These are phyloP conservation scores for Berghia stephanieae DNA, from an alignment of 1,140 invertebrate genomes.

Conservation along the genomic window DNA sequence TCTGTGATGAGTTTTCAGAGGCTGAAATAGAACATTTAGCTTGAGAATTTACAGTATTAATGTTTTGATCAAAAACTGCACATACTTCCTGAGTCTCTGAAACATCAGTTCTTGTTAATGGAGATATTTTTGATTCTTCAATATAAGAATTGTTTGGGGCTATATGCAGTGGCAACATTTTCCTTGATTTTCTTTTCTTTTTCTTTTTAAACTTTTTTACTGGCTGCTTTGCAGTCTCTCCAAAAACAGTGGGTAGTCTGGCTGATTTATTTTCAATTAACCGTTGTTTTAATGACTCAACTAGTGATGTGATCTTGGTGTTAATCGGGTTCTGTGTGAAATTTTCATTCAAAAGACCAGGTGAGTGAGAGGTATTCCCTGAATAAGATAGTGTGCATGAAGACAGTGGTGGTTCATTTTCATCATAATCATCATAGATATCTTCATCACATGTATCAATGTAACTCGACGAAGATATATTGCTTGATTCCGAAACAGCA, in stretches of 20 bases:
- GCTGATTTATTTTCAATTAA: slow-evolving; percentile 16
- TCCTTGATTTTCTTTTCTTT: not conserved
- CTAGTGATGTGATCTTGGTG: slow-evolving; percentile 21
- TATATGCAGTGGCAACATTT: not conserved
- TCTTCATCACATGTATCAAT: no score
- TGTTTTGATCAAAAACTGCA: no score
- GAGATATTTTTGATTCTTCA: not conserved
- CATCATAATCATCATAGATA: not conserved
- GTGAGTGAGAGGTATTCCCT: not conserved
- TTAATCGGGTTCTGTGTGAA: not conserved
- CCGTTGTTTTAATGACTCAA: slow-evolving; percentile 24
- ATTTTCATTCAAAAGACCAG: not conserved
- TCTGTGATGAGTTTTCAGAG: no score
- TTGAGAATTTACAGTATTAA: no score
- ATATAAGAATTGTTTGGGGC: not conserved
- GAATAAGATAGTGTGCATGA: not conserved
- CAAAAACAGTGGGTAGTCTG: not conserved
- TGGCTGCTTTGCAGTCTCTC: not conserved
- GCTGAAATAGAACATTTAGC: no score
- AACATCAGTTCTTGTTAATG: not conserved
- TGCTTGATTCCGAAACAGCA: slow-evolving; percentile 12
- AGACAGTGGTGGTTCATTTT: not conserved
- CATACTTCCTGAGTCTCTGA: no score
- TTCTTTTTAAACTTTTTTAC: not conserved
- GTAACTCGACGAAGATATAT: slow-evolving; percentile 18